A percentile compares a stretch with the other conserved stretches of the same genome.
These are phyloP conservation scores for Ophiodon elongatus DNA, from an alignment of 2,113 vertebrate species.

Conservation along the genomic window DNA sequence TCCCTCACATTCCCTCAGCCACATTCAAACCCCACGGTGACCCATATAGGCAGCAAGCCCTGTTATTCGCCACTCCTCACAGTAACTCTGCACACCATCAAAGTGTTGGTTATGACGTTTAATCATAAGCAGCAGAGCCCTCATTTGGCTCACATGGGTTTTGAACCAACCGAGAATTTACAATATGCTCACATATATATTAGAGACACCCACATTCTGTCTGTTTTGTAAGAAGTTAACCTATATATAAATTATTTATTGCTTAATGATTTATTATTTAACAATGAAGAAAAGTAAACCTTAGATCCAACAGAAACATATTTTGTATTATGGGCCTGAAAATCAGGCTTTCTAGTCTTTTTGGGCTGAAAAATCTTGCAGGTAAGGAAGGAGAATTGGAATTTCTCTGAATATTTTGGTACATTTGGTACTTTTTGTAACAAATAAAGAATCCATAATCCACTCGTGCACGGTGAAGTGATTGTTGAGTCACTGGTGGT, in stretches of 20 bases:
- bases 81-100: constrained; percentile 44
- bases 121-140: constrained; percentile 33
- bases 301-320: not conserved
- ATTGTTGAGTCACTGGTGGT: not conserved
- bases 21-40: constrained; percentile 46
- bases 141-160: not conserved
- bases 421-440: constrained; percentile 9
- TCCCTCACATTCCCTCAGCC: constrained; percentile 31
- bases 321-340: not conserved
- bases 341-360: not conserved
- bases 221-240: not conserved
- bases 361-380: not conserved
- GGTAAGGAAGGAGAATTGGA: not conserved
- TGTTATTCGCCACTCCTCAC: constrained; percentile 48
- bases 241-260: not conserved
- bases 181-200: not conserved
- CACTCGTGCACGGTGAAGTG: not conserved
- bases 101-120: constrained; percentile 47
- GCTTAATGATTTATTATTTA: not conserved
- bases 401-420: not conserved
- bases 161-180: constrained; percentile 6
- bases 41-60: constrained; percentile 39
- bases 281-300: not conserved
- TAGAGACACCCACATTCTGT: not conserved
- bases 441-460: not conserved